These are phyloP conservation scores for Harpalus rufipes DNA, from an alignment of 2,888 invertebrate species.

Conservation along the genomic window DNA sequence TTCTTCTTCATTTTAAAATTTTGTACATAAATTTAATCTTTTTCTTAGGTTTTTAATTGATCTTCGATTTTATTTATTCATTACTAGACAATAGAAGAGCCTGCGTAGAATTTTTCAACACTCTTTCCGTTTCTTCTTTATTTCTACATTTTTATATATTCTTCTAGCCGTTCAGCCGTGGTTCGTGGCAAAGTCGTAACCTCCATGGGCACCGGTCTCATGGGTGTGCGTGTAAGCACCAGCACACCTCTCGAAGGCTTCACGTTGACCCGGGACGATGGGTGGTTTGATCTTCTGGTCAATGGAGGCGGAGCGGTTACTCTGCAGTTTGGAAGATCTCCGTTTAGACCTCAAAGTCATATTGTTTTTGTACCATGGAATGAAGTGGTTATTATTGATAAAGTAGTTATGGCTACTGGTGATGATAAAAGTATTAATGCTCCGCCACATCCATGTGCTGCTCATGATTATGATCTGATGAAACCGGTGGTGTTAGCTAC, in stretches of 20 bases:
- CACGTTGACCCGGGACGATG: slow-evolving; percentile 94
- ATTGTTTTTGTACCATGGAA: slow-evolving; percentile 98
- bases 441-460: slow-evolving; percentile 88
- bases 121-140: slow-evolving; percentile 4
- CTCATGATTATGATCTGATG: slow-evolving; percentile 95
- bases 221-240: slow-evolving; percentile 97
- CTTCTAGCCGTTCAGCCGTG: slow-evolving; percentile 94
- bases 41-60: slow-evolving; percentile 1
- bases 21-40: background rate
- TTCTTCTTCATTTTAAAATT: background rate
- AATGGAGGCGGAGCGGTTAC: slow-evolving; percentile 99
- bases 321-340: slow-evolving; percentile 94
- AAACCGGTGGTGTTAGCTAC: slow-evolving; percentile 95
- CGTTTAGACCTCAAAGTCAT: slow-evolving; percentile 92
- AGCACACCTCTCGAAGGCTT: slow-evolving; percentile 97
- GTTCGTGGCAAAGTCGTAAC: slow-evolving; percentile 97
- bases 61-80: slow-evolving; percentile 28
- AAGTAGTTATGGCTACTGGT: slow-evolving; percentile 89
- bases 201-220: slow-evolving; percentile 93
- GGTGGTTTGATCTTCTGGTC: slow-evolving; percentile 98
- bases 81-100: slow-evolving; percentile 64
- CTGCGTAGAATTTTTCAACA: slow-evolving; percentile 64
- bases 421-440: slow-evolving; percentile 86
- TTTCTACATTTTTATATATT: background rate
- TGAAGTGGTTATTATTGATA: slow-evolving; percentile 97